Percentiles rank a stretch among this genome's conserved stretches.
Evolutionary conservation across 2,797 vertebrate species (phyloP).

Genomic region (Pseudomugil gertrudae): DNA sequence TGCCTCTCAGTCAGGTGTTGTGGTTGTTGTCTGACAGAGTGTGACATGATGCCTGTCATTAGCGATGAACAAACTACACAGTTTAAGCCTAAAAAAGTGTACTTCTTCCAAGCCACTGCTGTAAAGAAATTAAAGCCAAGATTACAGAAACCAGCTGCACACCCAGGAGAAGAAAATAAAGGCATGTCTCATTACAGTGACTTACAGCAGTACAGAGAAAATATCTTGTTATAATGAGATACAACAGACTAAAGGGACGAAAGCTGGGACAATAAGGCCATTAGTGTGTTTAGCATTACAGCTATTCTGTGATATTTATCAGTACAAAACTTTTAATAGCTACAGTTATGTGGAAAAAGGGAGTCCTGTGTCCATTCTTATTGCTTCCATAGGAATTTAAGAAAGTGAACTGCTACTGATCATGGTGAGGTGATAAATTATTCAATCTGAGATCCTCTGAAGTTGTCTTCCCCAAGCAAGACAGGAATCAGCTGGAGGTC

Average conservation of each 20-base stretch:
- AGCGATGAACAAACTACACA: constrained; percentile 10
- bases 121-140: constrained; percentile 21
- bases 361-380: too few species aligned
- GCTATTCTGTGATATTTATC: background rate
- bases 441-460: too few species aligned
- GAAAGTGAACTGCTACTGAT: too few species aligned
- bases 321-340: background rate
- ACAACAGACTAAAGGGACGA: background rate
- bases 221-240: background rate
- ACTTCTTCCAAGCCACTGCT: constrained; percentile 7
- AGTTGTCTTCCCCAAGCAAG: too few species aligned
- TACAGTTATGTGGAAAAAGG: background rate
- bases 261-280: background rate
- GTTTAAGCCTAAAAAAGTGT: background rate
- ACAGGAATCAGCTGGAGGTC: too few species aligned
- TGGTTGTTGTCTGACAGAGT: constrained; percentile 35
- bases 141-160: background rate
- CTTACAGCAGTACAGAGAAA: background rate
- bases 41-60: constrained; percentile 28
- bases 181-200: background rate
- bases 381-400: too few species aligned
- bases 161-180: background rate
- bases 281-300: background rate
- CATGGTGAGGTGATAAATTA: too few species aligned
- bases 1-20: constrained; percentile 37